Evolutionary conservation across 2,888 invertebrate genomes (phyloP), one percentile per base, ranked within the genome.

Genomic region (Diadegma fenestrale): DNA sequence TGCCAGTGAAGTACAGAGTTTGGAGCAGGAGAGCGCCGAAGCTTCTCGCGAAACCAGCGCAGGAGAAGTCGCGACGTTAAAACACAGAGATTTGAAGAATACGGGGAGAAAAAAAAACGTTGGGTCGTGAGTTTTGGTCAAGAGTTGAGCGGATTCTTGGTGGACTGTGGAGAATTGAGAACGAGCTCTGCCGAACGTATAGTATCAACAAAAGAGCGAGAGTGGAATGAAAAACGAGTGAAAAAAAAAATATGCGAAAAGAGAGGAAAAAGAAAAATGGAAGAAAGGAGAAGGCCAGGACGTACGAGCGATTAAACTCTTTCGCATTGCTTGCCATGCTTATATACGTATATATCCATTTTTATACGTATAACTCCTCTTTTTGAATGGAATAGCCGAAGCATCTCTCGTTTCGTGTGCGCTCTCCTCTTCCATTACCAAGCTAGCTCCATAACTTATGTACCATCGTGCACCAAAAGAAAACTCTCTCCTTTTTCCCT

Each of bases 271-370:
- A 45, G 45, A 45, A 69, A 78, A 61, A 68, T 58, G 26, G 58
- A 58, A 78, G 69, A 45, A 78, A 26, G 30, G 54, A 58, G 22
- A 76, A 80, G 83, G 66, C 72, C 68, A 68, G 75, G 63, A 64
- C 76, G 80, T 85, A 85, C 85, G 83, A 87, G 64, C 87, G 87
- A 87, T 87, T 87, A 85, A 85, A 79, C 83, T 83, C 85, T 78
- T 76, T 80, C 81, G 43, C 78, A 71, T 82, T 80, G 80, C 75
- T 73, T 30, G 79, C 84, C 68, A 51, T 64, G 37, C 37, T 37
- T 79, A 83, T 79, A 45, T 61, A 61, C 30, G 37, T 61, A 33
- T 45, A 33, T 43, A 63, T 48, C 5, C 12, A 63, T 37, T 54
- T 68, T 61, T 69, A 33, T 68, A 68, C 14, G 54, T 68, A 48